phyloP scores from a whole-genome alignment of 2,888 invertebrate species.

The Drosophila nr. fundita region DNA sequence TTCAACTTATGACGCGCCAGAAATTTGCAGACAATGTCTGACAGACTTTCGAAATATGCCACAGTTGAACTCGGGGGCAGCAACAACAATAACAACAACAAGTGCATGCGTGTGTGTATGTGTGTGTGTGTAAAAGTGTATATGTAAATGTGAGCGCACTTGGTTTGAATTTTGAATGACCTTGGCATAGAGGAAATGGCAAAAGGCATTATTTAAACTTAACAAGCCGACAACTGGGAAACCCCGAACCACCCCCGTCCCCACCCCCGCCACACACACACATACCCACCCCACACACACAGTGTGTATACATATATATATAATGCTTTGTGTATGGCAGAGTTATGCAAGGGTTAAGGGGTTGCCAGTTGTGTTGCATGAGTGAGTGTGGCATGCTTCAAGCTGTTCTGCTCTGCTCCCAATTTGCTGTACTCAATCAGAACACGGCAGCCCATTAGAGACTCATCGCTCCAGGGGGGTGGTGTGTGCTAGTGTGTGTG shows the following conservation, averaged over 20 bases:
- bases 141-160: conserved; percentile 56
- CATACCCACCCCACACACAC: conserved; percentile 18
- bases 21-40: conserved; percentile 76
- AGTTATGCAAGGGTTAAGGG: conserved; percentile 36
- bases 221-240: conserved; percentile 71
- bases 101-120: conserved; percentile 18
- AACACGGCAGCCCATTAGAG: conserved; percentile 77
- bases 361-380: conserved; percentile 26
- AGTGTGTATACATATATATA: conserved; percentile 11
- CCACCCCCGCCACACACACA: conserved; percentile 11
- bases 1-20: conserved; percentile 75
- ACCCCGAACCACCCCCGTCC: conserved; percentile 28
- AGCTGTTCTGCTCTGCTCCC: conserved; percentile 57
- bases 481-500: conserved; percentile 8
- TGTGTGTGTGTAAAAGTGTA: conserved; percentile 36
- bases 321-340: conserved; percentile 1
- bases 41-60: conserved; percentile 69
- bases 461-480: conserved; percentile 59
- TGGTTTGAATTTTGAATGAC: conserved; percentile 85
- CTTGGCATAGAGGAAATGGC: conserved; percentile 84
- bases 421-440: conserved; percentile 82
- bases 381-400: conserved; percentile 52
- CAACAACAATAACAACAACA: conserved; percentile 33
- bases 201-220: conserved; percentile 81
- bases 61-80: conserved; percentile 55